These are phyloP conservation scores for Eulemur coronatus DNA, from an alignment of 2,797 vertebrate genomes.

Conservation along the genomic window DNA sequence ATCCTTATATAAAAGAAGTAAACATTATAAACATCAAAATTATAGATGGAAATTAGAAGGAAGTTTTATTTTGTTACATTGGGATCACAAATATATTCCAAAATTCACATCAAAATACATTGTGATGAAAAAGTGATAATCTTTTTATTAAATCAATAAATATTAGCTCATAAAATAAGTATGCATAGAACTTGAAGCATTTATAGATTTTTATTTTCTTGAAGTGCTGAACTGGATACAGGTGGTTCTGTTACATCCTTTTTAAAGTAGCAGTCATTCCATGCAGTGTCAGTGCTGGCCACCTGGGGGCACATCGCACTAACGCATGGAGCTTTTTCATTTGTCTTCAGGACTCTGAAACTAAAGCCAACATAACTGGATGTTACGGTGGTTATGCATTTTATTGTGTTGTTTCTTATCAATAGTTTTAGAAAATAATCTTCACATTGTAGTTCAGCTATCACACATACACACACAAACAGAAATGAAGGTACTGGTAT, in stretches of 20 bases:
- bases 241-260: background rate
- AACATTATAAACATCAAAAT: background rate
- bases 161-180: background rate
- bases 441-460: background rate
- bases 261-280: background rate
- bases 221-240: rapidly evolving
- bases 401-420: background rate
- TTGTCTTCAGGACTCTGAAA: constrained; percentile 32
- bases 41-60: background rate
- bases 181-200: background rate
- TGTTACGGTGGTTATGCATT: background rate
- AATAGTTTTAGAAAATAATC: background rate
- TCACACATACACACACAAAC: background rate
- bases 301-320: constrained; percentile 82
- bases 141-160: background rate
- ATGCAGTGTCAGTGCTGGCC: constrained; percentile 71
- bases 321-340: constrained; percentile 1
- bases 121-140: background rate
- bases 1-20: background rate
- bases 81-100: background rate
- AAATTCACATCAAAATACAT: background rate
- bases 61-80: constrained; percentile 23
- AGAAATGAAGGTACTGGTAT: background rate
- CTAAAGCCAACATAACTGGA: background rate
- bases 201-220: background rate